These are phyloP conservation scores for Furcula furcula DNA, from an alignment of 2,888 invertebrate genomes.

Conservation along the genomic window DNA sequence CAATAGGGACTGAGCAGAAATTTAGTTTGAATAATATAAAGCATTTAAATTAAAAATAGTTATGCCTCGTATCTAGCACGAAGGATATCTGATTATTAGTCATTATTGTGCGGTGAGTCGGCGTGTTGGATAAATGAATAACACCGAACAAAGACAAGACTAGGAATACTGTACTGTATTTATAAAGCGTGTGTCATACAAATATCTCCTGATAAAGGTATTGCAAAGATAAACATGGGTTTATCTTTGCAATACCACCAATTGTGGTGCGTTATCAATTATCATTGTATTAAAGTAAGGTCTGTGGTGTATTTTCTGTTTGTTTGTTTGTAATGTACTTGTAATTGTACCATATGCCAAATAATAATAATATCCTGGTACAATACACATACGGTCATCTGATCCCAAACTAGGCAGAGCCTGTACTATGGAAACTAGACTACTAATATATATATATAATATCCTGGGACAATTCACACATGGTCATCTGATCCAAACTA, in stretches of 20 bases:
- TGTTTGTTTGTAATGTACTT: background rate
- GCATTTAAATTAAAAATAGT: too few relatives aligned
- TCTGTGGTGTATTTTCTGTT: background rate
- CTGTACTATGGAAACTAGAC: too few relatives aligned
- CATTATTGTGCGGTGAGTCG: slow-evolving; percentile 1
- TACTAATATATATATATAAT: too few relatives aligned
- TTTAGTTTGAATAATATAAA: too few relatives aligned
- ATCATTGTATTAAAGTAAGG: background rate
- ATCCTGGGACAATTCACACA: too few relatives aligned
- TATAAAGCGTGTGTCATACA: slow-evolving; percentile 15
- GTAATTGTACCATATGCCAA: too few relatives aligned
- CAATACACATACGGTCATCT: too few relatives aligned
- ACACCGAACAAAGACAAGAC: slow-evolving; percentile 8
- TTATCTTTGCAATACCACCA: too few relatives aligned
- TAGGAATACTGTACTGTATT: slow-evolving; percentile 3
- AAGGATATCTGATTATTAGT: slow-evolving; percentile 1
- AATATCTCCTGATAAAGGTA: slow-evolving; percentile 23
- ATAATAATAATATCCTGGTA: too few relatives aligned
- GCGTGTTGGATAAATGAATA: slow-evolving; percentile 3
- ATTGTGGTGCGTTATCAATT: background rate
- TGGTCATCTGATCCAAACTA: too few relatives aligned
- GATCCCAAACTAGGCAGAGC: too few relatives aligned
- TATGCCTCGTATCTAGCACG: background rate
- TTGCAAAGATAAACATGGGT: slow-evolving; percentile 30
- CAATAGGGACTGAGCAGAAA: too few relatives aligned